A percentile compares a stretch with the other conserved stretches of the same genome.
These are phyloP conservation scores for Acleris sparsana DNA, from an alignment of 2,888 invertebrate species.

Conservation along the genomic window DNA sequence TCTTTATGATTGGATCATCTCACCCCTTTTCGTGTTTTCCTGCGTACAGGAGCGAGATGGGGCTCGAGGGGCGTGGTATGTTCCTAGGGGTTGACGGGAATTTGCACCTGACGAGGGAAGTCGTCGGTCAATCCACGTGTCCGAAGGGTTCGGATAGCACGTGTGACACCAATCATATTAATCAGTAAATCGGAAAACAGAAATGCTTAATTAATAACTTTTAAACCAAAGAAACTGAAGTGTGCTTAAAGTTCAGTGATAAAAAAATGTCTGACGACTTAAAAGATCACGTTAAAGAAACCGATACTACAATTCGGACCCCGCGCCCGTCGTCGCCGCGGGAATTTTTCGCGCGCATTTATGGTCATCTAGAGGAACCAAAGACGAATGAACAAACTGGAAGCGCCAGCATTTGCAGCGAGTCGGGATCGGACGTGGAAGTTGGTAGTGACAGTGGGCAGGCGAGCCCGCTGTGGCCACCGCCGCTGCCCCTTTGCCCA, in stretches of 20 bases:
- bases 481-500: conserved; percentile 72
- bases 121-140: conserved; percentile 62
- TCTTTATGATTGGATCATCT: conserved; percentile 55
- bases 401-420: conserved; percentile 55
- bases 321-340: conserved; percentile 89
- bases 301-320: conserved; percentile 52
- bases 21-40: conserved; percentile 49
- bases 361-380: conserved; percentile 88
- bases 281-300: conserved; percentile 47
- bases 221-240: neutral
- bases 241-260: conserved; percentile 5
- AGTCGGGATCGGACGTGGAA: conserved; percentile 77
- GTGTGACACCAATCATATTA: conserved; percentile 39
- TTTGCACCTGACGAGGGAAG: conserved; percentile 60
- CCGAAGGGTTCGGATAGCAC: conserved; percentile 52
- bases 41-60: conserved; percentile 50
- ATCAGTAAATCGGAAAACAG: neutral
- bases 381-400: conserved; percentile 43
- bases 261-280: conserved; percentile 53
- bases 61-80: conserved; percentile 54
- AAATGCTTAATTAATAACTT: neutral
- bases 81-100: conserved; percentile 52
- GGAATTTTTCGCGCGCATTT: conserved; percentile 91
- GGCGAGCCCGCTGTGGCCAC: conserved; percentile 56
- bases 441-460: conserved; percentile 48